These are phyloP conservation scores for Eidolon dupreanum DNA, from an alignment of 2,797 vertebrate species.

Conservation along the genomic window DNA sequence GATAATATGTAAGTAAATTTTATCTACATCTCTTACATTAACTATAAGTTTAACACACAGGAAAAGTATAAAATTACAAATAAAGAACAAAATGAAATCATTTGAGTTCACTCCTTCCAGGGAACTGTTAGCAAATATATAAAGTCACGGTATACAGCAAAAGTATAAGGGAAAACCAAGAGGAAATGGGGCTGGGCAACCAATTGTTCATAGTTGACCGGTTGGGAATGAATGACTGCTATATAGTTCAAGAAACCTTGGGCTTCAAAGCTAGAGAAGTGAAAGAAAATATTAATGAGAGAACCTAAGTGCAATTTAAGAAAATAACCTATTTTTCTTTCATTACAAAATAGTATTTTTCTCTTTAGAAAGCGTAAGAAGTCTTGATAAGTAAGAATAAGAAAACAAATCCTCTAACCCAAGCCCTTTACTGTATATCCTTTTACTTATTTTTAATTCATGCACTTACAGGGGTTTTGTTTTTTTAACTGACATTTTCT, in stretches of 20 bases:
- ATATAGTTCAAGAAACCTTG: rapidly evolving
- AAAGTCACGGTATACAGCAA: too few species aligned
- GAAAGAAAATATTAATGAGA: background rate
- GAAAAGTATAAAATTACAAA: background rate
- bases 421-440: background rate
- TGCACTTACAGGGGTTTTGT: background rate
- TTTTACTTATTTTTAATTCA: slow-evolving; percentile 3
- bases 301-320: background rate
- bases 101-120: background rate
- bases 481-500: background rate
- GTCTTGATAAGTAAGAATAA: slow-evolving; percentile 32
- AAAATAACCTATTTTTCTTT: background rate
- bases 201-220: too few species aligned
- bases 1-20: background rate
- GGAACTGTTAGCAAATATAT: background rate
- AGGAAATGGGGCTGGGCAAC: background rate
- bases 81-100: background rate
- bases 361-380: background rate
- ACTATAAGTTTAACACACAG: background rate
- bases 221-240: background rate
- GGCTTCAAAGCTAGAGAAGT: background rate
- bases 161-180: background rate
- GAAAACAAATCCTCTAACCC: background rate
- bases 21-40: background rate
- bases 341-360: background rate